Conservation (phyloP, 2,113 vertebrate species). For the Copsychus sechellarum region DNA sequence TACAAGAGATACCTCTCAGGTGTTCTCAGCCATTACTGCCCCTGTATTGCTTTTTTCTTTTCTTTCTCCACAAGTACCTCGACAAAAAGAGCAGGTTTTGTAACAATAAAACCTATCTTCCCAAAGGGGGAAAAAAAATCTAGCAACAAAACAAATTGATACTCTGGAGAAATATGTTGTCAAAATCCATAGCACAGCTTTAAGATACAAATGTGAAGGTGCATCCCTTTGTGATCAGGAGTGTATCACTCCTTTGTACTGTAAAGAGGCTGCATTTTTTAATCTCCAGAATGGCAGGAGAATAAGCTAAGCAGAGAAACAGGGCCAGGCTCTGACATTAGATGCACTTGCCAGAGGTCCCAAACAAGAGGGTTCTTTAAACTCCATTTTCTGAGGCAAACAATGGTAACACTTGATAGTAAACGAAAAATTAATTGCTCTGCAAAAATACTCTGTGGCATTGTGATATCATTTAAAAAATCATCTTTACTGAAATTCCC, state of each 20-base stretch:
- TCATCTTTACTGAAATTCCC: background rate
- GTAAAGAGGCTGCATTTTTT: background rate
- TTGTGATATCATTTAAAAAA: background rate
- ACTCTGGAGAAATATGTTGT: background rate
- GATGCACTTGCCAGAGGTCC: background rate
- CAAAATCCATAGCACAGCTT: background rate
- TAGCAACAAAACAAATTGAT: background rate
- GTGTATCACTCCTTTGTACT: background rate
- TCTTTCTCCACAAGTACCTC: background rate
- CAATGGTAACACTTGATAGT: background rate
- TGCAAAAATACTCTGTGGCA: background rate
- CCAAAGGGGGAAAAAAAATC: background rate
- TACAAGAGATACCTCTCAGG: background rate
- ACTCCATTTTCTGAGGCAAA: background rate
- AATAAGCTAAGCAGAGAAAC: background rate
- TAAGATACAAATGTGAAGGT: background rate
- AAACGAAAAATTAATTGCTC: background rate
- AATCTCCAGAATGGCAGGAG: background rate
- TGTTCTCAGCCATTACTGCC: background rate
- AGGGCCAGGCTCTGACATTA: background rate
- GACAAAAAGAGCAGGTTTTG: background rate
- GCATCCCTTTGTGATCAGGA: background rate
- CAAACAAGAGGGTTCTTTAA: background rate
- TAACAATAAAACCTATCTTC: background rate
- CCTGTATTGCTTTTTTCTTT: background rate